A percentile compares a stretch with the other conserved stretches of the same genome.
These are phyloP conservation scores for Myotis yumanensis DNA, from an alignment of 2,113 vertebrate species.

Conservation along the genomic window DNA sequence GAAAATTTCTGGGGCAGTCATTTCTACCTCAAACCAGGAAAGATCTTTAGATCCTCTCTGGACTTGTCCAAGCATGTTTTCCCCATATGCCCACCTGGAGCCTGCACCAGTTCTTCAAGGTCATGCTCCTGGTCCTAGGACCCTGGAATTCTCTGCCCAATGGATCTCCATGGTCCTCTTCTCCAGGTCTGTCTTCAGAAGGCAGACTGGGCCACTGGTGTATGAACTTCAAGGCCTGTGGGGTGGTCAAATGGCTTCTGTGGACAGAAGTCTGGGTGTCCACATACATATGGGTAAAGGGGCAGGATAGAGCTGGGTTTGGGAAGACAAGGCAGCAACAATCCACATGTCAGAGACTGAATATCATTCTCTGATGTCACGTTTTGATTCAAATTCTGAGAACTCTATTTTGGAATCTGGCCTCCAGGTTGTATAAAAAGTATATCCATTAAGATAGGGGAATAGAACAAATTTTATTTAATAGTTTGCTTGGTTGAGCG, in stretches of 20 bases:
- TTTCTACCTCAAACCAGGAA: not conserved
- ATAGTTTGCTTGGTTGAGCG: not conserved
- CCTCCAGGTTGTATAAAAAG: not conserved
- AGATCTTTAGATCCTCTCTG: not conserved
- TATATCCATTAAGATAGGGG: not conserved
- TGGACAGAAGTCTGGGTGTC: not conserved
- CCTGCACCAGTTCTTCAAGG: not conserved
- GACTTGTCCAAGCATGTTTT: not conserved
- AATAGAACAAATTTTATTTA: constrained; percentile 1
- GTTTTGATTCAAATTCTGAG: not conserved
- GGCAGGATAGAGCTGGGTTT: not conserved
- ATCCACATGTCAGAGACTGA: not conserved
- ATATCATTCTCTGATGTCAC: not conserved
- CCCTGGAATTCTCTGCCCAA: not conserved
- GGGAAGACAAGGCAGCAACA: not conserved
- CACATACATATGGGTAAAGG: not conserved
- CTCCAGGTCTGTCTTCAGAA: not conserved
- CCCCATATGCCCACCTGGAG: not conserved
- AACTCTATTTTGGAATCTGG: not conserved
- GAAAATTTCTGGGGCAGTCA: not conserved
- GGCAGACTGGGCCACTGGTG: not conserved
- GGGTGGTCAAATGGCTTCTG: not conserved
- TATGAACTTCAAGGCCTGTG: not conserved
- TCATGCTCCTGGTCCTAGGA: not conserved
- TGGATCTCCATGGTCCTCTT: not conserved